A percentile compares a stretch with the other conserved stretches of the same genome.
These are phyloP conservation scores for Nipponacmea schrenckii DNA, from an alignment of 2,888 invertebrate genomes.

Conservation along the genomic window DNA sequence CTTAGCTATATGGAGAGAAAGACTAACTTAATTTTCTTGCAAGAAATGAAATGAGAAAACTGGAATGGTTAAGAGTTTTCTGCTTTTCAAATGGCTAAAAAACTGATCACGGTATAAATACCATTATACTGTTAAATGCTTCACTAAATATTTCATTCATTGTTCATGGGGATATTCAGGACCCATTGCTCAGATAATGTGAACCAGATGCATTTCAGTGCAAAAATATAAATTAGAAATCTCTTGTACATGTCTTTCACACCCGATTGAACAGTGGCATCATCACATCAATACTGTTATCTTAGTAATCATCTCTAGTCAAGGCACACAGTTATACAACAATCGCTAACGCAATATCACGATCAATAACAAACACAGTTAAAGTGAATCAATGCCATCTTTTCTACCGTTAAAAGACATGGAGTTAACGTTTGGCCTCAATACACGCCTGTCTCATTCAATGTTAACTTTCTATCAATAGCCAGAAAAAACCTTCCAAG, in stretches of 20 bases:
- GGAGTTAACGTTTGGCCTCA: conserved; percentile 4
- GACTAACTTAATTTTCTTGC: too few relatives aligned
- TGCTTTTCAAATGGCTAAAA: too few relatives aligned
- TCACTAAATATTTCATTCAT: too few relatives aligned
- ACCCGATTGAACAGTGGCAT: conserved; percentile 4
- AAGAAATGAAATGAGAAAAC: background rate
- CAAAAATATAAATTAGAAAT: too few relatives aligned
- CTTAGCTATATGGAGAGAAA: too few relatives aligned
- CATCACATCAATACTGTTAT: conserved; percentile 2
- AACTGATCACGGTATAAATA: too few relatives aligned
- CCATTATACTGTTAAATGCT: too few relatives aligned
- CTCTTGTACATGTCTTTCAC: background rate
- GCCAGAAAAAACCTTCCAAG: background rate
- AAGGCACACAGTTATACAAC: conserved; percentile 6
- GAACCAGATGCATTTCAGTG: too few relatives aligned
- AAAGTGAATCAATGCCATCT: conserved; percentile 6
- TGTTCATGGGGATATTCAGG: too few relatives aligned
- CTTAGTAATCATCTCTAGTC: conserved; percentile 5
- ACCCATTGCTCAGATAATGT: too few relatives aligned
- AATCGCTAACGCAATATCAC: conserved; percentile 5
- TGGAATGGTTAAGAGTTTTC: background rate
- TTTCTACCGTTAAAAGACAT: conserved; percentile 1
- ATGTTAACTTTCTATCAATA: conserved; percentile 2
- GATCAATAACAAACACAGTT: conserved; percentile 6
- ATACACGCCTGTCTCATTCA: conserved; percentile 9